Evolutionary conservation across 2,113 vertebrate species (phyloP), one percentile per base, ranked within the genome.

Genomic region (Pterocles burchelli): DNA sequence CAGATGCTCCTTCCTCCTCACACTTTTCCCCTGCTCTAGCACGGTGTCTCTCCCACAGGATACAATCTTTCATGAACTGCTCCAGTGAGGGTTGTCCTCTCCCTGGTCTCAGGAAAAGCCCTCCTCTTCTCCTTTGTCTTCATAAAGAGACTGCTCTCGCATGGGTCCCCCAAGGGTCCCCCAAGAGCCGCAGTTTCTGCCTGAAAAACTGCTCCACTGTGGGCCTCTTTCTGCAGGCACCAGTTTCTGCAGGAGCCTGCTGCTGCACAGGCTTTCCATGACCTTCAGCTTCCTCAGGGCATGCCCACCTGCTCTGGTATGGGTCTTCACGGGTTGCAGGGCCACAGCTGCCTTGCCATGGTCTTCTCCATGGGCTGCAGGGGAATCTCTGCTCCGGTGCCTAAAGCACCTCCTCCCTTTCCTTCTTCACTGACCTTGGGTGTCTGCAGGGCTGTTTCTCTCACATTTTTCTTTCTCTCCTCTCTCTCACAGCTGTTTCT

Each of bases 141-240:
- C 31, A 34, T 21, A 70, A 70, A 25, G 15, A 38, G 17, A 58
- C 25, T 21, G 58, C 13, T 21, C 25, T 43, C 26, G 21, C 5
- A 5, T 15, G 21, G 34, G n/a, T 72, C 33, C 16, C 41, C 20
- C 22, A 55, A 1, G 21, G 34, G n/a, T 72, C 33, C 16, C 41
- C 20, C 22, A 55, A 1, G 3, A 19, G 9, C 25, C 5, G 4
- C 25, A 65, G 9, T 51, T 59, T 12, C 31, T 36, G 22, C 12
- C 36, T 74, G 52, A 31, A 51, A 57, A 81, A 34, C 20, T 55
- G 55, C 5, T 48, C 25, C 34, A 49, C 29, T 11, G 17, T 34
- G 38, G 33, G 13, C 11, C 70, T 6, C 7, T n/a, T 46, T n/a
- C 6, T 0, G 1, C 5, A 41, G 31, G 12, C 48, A 36, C 17